phyloP scores from a whole-genome alignment of 1,140 invertebrate genomes.

The Euglossa dilemma region DNA sequence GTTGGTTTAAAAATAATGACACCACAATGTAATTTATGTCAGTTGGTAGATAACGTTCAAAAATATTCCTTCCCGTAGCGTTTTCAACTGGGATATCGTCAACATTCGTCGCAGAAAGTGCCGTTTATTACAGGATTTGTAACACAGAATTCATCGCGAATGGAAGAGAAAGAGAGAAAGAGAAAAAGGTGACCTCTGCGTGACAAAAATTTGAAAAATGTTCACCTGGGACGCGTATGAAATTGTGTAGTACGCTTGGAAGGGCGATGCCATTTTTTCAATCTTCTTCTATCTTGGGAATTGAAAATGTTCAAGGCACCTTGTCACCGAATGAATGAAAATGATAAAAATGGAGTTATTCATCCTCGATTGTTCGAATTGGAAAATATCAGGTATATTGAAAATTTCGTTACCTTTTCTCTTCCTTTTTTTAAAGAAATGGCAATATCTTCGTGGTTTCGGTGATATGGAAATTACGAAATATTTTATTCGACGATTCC shows the following conservation, averaged over 20 bases:
- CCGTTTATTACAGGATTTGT: no score
- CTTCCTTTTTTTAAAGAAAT: no score
- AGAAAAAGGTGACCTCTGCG: not conserved
- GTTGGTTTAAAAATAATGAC: not conserved
- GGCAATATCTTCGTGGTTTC: no score
- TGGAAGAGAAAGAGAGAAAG: not conserved
- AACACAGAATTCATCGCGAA: no score
- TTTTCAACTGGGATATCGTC: not conserved
- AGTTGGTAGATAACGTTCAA: not conserved
- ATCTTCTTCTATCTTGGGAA: not conserved
- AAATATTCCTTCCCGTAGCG: not conserved
- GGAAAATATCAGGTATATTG: not conserved
- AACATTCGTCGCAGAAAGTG: not conserved
- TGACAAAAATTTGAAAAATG: constrained; percentile 13
- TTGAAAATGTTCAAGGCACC: not conserved
- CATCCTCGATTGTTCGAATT: not conserved
- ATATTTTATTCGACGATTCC: not conserved
- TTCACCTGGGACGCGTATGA: not conserved
- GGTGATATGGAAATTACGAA: not conserved
- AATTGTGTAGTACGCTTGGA: not conserved
- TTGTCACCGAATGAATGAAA: not conserved
- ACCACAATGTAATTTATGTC: not conserved
- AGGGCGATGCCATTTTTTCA: not conserved
- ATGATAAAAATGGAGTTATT: not conserved
- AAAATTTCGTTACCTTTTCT: not conserved